Conservation (phyloP, 2,888 invertebrate species). For the Thera britannica region DNA sequence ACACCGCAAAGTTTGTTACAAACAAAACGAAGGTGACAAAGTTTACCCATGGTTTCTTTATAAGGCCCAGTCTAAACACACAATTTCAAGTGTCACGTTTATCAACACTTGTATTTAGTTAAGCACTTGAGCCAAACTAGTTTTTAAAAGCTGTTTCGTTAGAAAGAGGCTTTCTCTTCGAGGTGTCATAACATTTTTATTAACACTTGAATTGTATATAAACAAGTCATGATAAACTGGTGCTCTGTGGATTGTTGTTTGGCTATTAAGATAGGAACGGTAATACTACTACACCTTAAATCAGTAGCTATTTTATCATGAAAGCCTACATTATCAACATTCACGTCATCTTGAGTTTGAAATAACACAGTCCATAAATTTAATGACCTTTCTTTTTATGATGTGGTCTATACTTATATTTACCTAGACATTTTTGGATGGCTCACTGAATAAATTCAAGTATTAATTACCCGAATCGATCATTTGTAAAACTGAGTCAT, state of each 20-base stretch:
- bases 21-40: constrained; percentile 31
- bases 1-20: constrained; percentile 17
- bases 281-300: not conserved
- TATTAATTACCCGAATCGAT: not conserved
- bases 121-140: constrained; percentile 37
- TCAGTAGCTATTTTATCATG: not conserved
- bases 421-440: not conserved
- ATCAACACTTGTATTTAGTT: constrained; percentile 48
- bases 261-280: not conserved
- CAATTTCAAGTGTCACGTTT: constrained; percentile 53
- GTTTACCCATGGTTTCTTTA: constrained; percentile 34
- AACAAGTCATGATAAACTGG: constrained; percentile 19
- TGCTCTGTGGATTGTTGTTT: constrained; percentile 6
- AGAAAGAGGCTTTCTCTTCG: constrained; percentile 36
- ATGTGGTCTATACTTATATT: too few species aligned
- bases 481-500: constrained; percentile 1
- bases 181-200: constrained; percentile 37
- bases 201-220: constrained; percentile 28
- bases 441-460: constrained; percentile 1
- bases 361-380: not conserved
- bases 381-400: too few species aligned
- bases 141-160: constrained; percentile 34
- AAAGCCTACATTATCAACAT: not conserved
- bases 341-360: not conserved
- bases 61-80: constrained; percentile 57